Evolutionary conservation across 2,888 invertebrate species (phyloP).

Genomic region (Drosophila barbarae): DNA sequence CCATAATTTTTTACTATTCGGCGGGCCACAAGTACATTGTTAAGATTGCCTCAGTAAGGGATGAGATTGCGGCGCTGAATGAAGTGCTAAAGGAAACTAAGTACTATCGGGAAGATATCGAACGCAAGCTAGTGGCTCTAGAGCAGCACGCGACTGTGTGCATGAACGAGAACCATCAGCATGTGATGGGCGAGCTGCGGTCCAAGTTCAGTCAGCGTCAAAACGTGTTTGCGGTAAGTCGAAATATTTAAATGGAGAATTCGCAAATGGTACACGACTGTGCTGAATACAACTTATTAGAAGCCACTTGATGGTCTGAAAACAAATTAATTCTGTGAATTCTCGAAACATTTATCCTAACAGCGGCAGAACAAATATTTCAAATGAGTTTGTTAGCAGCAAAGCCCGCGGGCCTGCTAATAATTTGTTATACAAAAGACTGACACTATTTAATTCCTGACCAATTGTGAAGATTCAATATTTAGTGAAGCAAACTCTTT

Average conservation of each 20-base stretch:
- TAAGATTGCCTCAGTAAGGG: constrained; percentile 78
- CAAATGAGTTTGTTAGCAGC: no score
- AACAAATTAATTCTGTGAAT: background rate
- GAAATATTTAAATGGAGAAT: background rate
- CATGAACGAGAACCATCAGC: constrained; percentile 73
- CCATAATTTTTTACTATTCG: constrained; percentile 78
- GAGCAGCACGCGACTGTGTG: constrained; percentile 73
- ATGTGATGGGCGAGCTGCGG: constrained; percentile 75
- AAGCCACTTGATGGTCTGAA: background rate
- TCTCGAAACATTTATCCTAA: background rate
- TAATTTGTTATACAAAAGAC: no score
- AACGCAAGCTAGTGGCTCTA: constrained; percentile 71
- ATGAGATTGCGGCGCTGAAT: constrained; percentile 78
- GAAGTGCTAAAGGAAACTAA: constrained; percentile 78
- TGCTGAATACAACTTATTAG: no score
- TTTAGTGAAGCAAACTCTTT: background rate
- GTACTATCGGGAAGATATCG: constrained; percentile 76
- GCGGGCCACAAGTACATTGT: constrained; percentile 80
- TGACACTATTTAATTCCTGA: background rate
- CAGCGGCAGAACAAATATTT: no score
- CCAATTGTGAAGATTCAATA: background rate
- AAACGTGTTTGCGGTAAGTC: constrained; percentile 77
- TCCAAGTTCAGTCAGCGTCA: constrained; percentile 77
- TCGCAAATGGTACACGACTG: no score
- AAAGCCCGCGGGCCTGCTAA: no score